Percentiles rank a stretch among this genome's conserved stretches.
Conservation (phyloP, 2,888 invertebrate species). For the Acrobasis suavella region DNA sequence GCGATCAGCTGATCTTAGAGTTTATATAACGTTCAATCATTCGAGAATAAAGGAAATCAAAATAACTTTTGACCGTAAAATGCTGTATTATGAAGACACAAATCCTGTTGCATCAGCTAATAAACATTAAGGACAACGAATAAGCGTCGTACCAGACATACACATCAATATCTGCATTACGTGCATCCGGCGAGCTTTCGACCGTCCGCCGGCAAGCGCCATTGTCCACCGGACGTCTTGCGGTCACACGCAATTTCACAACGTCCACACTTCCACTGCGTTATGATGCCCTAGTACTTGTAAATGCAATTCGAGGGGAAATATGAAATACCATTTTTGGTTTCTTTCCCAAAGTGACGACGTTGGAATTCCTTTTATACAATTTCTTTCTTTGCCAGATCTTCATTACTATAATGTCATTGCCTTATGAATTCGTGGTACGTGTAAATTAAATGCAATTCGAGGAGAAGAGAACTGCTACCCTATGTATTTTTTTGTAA, state of each 20-base stretch:
- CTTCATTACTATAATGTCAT: too few relatives aligned
- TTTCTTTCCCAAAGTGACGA: neutral
- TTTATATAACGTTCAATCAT: too few relatives aligned
- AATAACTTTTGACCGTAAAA: too few relatives aligned
- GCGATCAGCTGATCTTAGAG: too few relatives aligned
- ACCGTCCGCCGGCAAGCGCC: slow-evolving; percentile 54
- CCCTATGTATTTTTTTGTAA: too few relatives aligned
- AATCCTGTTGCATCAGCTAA: slow-evolving; percentile 24
- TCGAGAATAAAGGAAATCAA: too few relatives aligned
- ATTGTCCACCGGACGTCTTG: slow-evolving; percentile 80
- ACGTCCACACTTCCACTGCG: slow-evolving; percentile 62
- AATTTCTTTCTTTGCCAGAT: neutral
- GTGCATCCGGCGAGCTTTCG: slow-evolving; percentile 71
- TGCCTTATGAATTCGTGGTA: too few relatives aligned
- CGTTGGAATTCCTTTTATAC: slow-evolving; percentile 20
- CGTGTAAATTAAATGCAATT: too few relatives aligned
- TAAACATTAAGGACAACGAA: slow-evolving; percentile 26
- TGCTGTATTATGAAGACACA: neutral
- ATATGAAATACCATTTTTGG: neutral
- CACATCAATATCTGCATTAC: slow-evolving; percentile 69
- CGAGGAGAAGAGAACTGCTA: too few relatives aligned
- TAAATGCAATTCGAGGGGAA: slow-evolving; percentile 35
- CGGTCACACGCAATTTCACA: slow-evolving; percentile 80
- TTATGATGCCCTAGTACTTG: slow-evolving; percentile 59
- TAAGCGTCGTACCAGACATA: slow-evolving; percentile 43